These are phyloP conservation scores for Lindbergichthys nudifrons DNA, from an alignment of 2,797 vertebrate genomes.

Conservation along the genomic window DNA sequence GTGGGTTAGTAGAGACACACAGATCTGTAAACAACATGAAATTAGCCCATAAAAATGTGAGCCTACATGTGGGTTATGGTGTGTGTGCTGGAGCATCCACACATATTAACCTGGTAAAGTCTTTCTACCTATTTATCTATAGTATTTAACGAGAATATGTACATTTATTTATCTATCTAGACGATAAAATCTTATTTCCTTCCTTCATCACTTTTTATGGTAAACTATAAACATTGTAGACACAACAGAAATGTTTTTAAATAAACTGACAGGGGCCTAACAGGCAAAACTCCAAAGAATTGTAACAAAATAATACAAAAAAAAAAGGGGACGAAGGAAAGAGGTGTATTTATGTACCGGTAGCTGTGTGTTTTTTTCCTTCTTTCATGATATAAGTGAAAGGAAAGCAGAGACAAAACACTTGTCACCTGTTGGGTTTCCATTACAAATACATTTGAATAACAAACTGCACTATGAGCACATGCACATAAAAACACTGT, in stretches of 20 bases:
- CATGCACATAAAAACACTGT: slow-evolving; percentile 6
- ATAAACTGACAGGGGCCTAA: not conserved
- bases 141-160: not conserved
- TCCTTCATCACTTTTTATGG: not conserved
- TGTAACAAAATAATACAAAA: not conserved
- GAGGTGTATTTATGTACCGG: not conserved
- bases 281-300: not conserved
- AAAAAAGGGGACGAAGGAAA: slow-evolving; percentile 1
- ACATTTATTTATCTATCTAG: not conserved
- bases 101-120: too few relatives aligned
- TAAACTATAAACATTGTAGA: slow-evolving; percentile 3
- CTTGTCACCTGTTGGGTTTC: slow-evolving; percentile 18
- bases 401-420: slow-evolving; percentile 10
- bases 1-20: slow-evolving; percentile 38
- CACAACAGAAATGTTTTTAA: not conserved
- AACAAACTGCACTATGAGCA: slow-evolving; percentile 27
- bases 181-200: not conserved
- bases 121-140: too few relatives aligned
- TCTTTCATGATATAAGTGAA: slow-evolving; percentile 7
- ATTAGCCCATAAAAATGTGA: slow-evolving; percentile 68
- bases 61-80: too few relatives aligned
- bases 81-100: too few relatives aligned
- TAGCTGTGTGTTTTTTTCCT: not conserved
- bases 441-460: slow-evolving; percentile 36
- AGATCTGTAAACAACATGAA: slow-evolving; percentile 75